A percentile compares a stretch with the other conserved stretches of the same genome.
Conservation (phyloP, 92 coral and sea anemone genomes). For the Palythoa grandis region DNA sequence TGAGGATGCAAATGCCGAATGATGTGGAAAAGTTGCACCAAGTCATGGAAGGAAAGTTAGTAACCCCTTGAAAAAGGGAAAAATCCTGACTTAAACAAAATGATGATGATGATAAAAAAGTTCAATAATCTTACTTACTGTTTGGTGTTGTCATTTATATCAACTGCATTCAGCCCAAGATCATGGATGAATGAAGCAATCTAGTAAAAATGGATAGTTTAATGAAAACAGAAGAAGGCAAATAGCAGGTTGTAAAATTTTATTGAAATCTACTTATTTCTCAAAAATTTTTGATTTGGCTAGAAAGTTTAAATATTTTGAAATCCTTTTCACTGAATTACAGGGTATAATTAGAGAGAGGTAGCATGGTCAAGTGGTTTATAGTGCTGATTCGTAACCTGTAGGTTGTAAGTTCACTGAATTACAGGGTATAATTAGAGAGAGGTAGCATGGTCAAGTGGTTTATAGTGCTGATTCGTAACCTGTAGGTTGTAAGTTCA, state of each 20-base stretch:
- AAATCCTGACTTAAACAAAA: no score
- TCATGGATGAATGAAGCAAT: constrained; percentile 71
- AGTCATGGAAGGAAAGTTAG: no score
- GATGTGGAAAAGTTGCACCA: no score
- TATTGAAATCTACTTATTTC: not conserved
- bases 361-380: no score
- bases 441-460: not conserved
- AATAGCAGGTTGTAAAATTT: not conserved
- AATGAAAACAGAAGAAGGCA: not conserved
- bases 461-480: no score
- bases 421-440: not conserved
- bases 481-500: no score
- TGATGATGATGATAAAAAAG: no score
- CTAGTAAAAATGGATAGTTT: constrained; percentile 25
- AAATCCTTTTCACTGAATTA: not conserved
- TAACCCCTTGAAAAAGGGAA: no score
- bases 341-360: not conserved
- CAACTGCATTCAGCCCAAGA: constrained; percentile 63
- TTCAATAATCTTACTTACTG: constrained; percentile 48
- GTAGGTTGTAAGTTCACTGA: no score
- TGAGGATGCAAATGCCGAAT: no score
- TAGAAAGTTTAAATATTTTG: not conserved
- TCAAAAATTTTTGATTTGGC: no score
- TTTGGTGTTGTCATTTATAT: constrained; percentile 28
- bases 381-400: no score